Percentiles rank a stretch among this genome's conserved stretches.
Conservation (phyloP, 2,888 invertebrate species). For the Drosophila peninsularis region DNA sequence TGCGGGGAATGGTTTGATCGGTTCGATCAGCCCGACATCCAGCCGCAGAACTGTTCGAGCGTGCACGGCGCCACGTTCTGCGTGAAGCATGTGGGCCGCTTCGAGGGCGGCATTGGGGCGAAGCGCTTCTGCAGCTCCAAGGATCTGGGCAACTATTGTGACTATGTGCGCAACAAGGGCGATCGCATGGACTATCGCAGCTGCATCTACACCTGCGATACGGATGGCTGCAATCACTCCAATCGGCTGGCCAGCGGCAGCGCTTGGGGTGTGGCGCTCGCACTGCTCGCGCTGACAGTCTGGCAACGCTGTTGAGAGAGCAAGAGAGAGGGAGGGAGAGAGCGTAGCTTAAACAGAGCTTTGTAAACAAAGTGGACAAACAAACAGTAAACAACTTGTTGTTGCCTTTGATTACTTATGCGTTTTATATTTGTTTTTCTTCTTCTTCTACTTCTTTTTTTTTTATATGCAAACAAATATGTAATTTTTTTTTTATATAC, state of each 20-base stretch:
- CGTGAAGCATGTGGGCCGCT: slow-evolving; percentile 96
- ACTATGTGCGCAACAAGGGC: slow-evolving; percentile 94
- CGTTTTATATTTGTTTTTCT: slow-evolving; percentile 18
- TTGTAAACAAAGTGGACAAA: slow-evolving; percentile 56
- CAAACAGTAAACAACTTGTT: slow-evolving; percentile 14
- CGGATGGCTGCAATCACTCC: slow-evolving; percentile 93
- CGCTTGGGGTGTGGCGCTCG: slow-evolving; percentile 49
- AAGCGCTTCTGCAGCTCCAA: slow-evolving; percentile 94
- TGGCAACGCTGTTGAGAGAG: slow-evolving; percentile 53
- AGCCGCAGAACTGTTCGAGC: slow-evolving; percentile 89
- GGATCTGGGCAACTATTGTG: slow-evolving; percentile 95
- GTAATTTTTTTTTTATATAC: slow-evolving; percentile 25
- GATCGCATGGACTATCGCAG: slow-evolving; percentile 93
- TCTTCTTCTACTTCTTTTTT: slow-evolving; percentile 22
- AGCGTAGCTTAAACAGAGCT: slow-evolving; percentile 48
- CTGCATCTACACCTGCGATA: slow-evolving; percentile 93
- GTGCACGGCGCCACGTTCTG: slow-evolving; percentile 95
- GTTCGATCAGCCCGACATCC: slow-evolving; percentile 87
- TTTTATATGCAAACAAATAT: slow-evolving; percentile 2
- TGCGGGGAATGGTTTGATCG: slow-evolving; percentile 92
- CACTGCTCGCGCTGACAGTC: slow-evolving; percentile 33
- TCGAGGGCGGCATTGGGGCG: slow-evolving; percentile 95
- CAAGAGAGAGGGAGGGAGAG: slow-evolving; percentile 1
- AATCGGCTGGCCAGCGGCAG: slow-evolving; percentile 21
- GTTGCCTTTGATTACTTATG: slow-evolving; percentile 36